Evolutionary conservation across 2,113 vertebrate species (phyloP), one percentile per base, ranked within the genome.

Genomic region (Podarcis raffonei): DNA sequence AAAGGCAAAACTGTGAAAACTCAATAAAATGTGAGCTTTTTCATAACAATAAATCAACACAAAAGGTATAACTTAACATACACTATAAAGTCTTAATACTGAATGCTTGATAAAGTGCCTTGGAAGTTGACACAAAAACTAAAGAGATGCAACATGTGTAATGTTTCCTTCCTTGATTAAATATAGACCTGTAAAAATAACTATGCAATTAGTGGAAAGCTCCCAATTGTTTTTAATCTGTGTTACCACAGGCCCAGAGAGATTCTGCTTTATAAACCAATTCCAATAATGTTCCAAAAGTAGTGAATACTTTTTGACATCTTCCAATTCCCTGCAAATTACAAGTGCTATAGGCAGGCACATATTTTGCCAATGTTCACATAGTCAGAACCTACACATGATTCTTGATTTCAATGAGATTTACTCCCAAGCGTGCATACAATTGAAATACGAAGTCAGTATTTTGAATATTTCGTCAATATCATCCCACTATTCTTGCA

Each of bases 201-300:
- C 88, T 81, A 72, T 88, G 20, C 84, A 81, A 8, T 59, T 92
- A 65, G 83, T 59, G 81, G 78, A 3, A 85, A 42, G 68, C 84
- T 85, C 90, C 53, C 20, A 57, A 7, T 37, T 89, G 86, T 42
- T 62, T 91, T 89, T 71, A 69, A 35, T 71, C 18, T 37, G 48
- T 39, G 57, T 57, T 59, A 85, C 6, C 57, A n/a, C 75, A 80
- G 42, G 78, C 4, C 35, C 23, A 15, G 2, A 93, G 81, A 3
- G 0, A 87, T 16, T n/a, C 84, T 39, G 0, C 35, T 83, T 76
- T 83, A 87, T 27, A 72, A 53, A 39, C 3, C 68, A 32, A 71
- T 81, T 9, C 66, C 22, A 6, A 1, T 35, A 62, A 35, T 16
- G 37, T 12, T 11, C 57, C 48, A 20, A 20, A 71, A 32, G 23